Evolutionary conservation across 1,140 invertebrate species (phyloP).

Genomic region (Proctacanthus coquilletti): DNA sequence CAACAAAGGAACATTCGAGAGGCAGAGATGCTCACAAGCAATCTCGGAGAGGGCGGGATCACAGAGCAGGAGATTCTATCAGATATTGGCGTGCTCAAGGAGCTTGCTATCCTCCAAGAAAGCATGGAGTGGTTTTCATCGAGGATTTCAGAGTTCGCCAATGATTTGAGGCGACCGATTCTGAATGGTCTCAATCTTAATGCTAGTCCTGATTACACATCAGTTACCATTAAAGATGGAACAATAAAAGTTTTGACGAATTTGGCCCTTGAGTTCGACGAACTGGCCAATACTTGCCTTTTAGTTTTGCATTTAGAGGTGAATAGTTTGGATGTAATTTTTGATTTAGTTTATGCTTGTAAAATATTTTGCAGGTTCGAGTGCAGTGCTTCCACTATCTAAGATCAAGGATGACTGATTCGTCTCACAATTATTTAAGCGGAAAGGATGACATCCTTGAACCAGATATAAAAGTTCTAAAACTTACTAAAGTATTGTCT

Average conservation of each 20-base stretch:
- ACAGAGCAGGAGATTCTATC: constrained; percentile 68
- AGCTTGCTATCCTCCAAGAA: constrained; percentile 78
- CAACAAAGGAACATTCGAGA: constrained; percentile 70
- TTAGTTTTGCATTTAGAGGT: constrained; percentile 84
- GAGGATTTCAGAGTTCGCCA: constrained; percentile 35
- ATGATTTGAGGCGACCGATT: constrained; percentile 31
- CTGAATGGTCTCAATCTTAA: constrained; percentile 18
- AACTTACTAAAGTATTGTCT: constrained; percentile 62
- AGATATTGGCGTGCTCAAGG: constrained; percentile 57
- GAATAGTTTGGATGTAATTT: constrained; percentile 8
- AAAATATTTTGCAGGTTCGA: constrained; percentile 38
- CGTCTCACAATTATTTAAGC: constrained; percentile 19
- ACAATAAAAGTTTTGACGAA: constrained; percentile 34
- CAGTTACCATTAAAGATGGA: constrained; percentile 24
- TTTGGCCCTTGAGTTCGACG: constrained; percentile 67
- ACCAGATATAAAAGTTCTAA: constrained; percentile 64
- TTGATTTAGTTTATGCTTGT: not conserved
- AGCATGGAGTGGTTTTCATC: constrained; percentile 70
- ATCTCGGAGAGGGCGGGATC: constrained; percentile 73
- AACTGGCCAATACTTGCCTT: constrained; percentile 79
- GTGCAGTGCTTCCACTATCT: constrained; percentile 93
- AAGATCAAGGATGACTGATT: constrained; percentile 27
- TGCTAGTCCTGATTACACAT: constrained; percentile 13
- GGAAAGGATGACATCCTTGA: constrained; percentile 44
- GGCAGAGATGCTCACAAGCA: constrained; percentile 80